Base-by-base conservation (phyloP, 30 jellyfish, hydroid and myxozoan species). In the Cassiopea xamachana region DNA sequence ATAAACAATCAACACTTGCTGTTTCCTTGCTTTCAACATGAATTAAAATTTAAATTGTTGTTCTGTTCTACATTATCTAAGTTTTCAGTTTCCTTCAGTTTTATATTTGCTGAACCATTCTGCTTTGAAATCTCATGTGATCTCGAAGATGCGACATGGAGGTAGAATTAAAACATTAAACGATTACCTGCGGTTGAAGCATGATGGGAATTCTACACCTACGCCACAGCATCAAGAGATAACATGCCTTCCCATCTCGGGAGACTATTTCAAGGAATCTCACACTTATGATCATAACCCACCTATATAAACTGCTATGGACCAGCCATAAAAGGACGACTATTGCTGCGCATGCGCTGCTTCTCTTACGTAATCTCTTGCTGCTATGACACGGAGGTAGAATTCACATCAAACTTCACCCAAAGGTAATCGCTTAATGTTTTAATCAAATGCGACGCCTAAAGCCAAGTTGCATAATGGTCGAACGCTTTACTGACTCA, bases 111-210 rank as follows among this genome's bases (percentile, higher is more conserved):
- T 69, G 78, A 7, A 0, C 78, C 78, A 69, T 69, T 7, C 15
- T 4, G 0, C 78, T 69, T 69, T 69, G 8, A 69, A 69, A 69
- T 69, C 8, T 69, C 78, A 69, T 0, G 78, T 69, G 78, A 69
- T 69, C 78, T 69, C 78, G 48, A 69, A 7, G 17, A 69, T 14
- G 78, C 78, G 78, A 69, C 78, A 18, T 69, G 45, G 78, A 69
- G 78, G 78, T 69, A 69, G 78, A 14, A 69, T 69, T 4, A 18
- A 69, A 69, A 5, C 78, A 69, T 69, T 14, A 69, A 69, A 69
- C 78, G 1, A 69, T 69, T 43, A 69, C 17, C 78, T 69, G 64
- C 0, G 12, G 7, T 0, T 55, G 64, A 55, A 55, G 64, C 0
- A 0, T 55, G 64, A 55, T 55, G 12, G 12, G 0, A 55, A 55